Evolutionary conservation across 1,140 invertebrate genomes (phyloP), one percentile per base, ranked within the genome.

Genomic region (Drusus annulatus): DNA sequence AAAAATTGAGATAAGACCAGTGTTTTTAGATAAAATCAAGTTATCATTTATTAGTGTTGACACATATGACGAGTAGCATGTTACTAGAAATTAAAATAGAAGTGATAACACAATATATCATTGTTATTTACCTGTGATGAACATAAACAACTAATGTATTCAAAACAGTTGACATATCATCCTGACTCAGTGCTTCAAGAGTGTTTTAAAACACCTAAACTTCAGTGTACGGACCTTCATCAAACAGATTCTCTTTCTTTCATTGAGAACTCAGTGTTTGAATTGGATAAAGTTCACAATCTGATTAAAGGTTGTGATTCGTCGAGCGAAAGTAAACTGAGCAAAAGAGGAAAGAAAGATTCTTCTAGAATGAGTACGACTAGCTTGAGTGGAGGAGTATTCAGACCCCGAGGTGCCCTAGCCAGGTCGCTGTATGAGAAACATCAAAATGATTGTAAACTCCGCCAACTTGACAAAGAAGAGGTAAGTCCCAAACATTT

Each of bases 401-500:
- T 84, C 80, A 85, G 89, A 79, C 93, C 93, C 58, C 89, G 93
- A 84, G 93, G 93, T 81, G 92, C 91, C 78, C 86, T 94, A 36
- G 93, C 94, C 28, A 87, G 93, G 82, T 89, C 93, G 45, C 86
- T 95, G 5, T 94, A 94, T 88, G 91, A 94, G 82, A 93, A 94
- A 85, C 93, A 94, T 81, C 86, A 89, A 71, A 91, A 92, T 81
- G 94, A 95, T 86, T 90, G 93, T 84, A 88, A 91, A 79, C 89
- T 94, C 0, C 89, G 91, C 80, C 86, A 88, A 23, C 90, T 93
- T 84, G 93, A 94, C 85, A 93, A 93, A 85, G 90, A 88, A 69
- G 89, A 92, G 91, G 94, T 94, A 87, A 92, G 92, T 85, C 8
- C n/a, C 16, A 65, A 65, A 45, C 36, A 45, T 13, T 1, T 1